Percentiles rank a stretch among this genome's conserved stretches.
These are phyloP conservation scores for Melanostoma mellinum DNA, from an alignment of 2,888 invertebrate genomes.

Conservation along the genomic window DNA sequence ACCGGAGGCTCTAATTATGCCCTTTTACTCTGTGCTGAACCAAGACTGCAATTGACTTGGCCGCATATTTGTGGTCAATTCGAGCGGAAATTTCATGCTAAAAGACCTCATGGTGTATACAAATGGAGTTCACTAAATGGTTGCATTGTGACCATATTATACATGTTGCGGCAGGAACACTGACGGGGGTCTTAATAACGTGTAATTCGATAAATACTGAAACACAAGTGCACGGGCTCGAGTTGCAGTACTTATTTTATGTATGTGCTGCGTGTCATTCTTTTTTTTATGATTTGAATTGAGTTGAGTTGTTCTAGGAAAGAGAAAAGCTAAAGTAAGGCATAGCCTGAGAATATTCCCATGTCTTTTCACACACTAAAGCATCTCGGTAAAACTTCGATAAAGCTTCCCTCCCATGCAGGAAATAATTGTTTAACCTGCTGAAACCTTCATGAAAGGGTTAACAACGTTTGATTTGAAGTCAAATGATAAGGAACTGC, in stretches of 20 bases:
- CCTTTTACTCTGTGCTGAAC: constrained; percentile 57
- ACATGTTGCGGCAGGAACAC: neutral
- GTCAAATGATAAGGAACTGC: too few relatives aligned
- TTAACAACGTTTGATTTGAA: too few relatives aligned
- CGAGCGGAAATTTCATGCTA: constrained; percentile 65
- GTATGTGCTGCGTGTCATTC: too few relatives aligned
- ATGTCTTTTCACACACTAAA: too few relatives aligned
- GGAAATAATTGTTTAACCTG: too few relatives aligned
- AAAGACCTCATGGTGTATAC: constrained; percentile 60
- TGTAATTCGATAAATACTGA: constrained; percentile 68
- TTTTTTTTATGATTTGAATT: too few relatives aligned
- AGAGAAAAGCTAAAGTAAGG: too few relatives aligned
- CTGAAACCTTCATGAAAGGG: too few relatives aligned
- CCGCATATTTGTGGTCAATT: constrained; percentile 71
- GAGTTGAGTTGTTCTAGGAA: too few relatives aligned
- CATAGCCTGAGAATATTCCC: too few relatives aligned
- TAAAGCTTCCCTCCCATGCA: too few relatives aligned
- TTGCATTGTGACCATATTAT: constrained; percentile 52
- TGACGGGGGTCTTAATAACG: constrained; percentile 48
- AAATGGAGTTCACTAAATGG: constrained; percentile 68
- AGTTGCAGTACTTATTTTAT: constrained; percentile 27
- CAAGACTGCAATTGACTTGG: constrained; percentile 65
- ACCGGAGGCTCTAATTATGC: constrained; percentile 66
- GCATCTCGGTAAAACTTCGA: too few relatives aligned
- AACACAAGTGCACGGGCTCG: constrained; percentile 64